These are phyloP conservation scores for Macroramphosus scolopax DNA, from an alignment of 2,797 vertebrate species.

Conservation along the genomic window DNA sequence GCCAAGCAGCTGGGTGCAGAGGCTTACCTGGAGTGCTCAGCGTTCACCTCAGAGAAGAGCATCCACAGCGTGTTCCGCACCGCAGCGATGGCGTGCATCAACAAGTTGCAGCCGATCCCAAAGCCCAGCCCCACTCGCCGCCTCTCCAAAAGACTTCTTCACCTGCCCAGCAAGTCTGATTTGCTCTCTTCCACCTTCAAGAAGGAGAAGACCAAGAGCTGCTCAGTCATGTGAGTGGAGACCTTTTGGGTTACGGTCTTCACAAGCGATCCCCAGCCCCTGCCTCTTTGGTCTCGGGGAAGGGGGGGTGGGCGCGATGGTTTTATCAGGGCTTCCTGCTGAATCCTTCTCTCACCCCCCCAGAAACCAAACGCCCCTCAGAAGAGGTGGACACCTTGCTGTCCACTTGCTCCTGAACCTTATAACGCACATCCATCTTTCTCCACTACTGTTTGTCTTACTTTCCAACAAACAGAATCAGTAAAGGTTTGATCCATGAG, in stretches of 20 bases:
- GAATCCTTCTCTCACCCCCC: slow-evolving; percentile 79
- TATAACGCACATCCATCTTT: slow-evolving; percentile 71
- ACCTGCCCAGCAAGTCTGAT: slow-evolving; percentile 91
- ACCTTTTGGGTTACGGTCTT: slow-evolving; percentile 47
- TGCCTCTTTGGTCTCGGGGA: slow-evolving; percentile 75
- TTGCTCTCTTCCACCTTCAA: slow-evolving; percentile 93
- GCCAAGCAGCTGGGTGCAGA: slow-evolving; percentile 92
- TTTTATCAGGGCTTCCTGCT: slow-evolving; percentile 74
- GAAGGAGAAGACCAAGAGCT: slow-evolving; percentile 96
- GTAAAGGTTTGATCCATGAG: slow-evolving; percentile 63
- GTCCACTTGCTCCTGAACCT: slow-evolving; percentile 79
- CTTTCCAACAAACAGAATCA: slow-evolving; percentile 57
- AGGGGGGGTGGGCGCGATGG: slow-evolving; percentile 75
- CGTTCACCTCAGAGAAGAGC: slow-evolving; percentile 95
- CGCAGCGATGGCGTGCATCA: slow-evolving; percentile 87
- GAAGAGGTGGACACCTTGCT: slow-evolving; percentile 76
- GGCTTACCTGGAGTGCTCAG: slow-evolving; percentile 92
- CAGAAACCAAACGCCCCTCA: slow-evolving; percentile 70
- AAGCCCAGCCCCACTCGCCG: slow-evolving; percentile 86
- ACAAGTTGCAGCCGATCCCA: slow-evolving; percentile 79
- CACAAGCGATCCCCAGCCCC: slow-evolving; percentile 64
- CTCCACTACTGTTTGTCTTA: slow-evolving; percentile 62
- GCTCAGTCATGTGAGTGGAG: slow-evolving; percentile 90
- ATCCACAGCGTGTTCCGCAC: slow-evolving; percentile 93
- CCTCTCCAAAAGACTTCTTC: slow-evolving; percentile 92